These are phyloP conservation scores for Metellina segmentata DNA, from an alignment of 2,888 invertebrate genomes.

Conservation along the genomic window DNA sequence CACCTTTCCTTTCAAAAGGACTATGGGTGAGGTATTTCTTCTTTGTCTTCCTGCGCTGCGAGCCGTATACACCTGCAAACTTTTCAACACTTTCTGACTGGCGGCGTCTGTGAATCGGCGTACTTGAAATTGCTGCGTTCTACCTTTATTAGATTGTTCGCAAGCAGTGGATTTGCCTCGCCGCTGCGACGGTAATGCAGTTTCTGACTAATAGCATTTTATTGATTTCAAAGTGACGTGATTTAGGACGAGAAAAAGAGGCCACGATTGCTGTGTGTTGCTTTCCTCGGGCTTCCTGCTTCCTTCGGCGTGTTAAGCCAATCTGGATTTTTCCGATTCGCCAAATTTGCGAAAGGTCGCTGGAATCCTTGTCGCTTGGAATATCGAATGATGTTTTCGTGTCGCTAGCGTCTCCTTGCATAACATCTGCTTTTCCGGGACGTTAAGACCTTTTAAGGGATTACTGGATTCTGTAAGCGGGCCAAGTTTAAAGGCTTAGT, in stretches of 20 bases:
- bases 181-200: neutral
- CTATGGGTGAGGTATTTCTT: neutral
- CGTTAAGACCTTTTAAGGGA: neutral
- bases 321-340: neutral
- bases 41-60: conserved; percentile 7
- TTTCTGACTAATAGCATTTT: conserved; percentile 56
- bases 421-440: neutral
- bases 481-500: neutral
- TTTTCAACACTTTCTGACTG: conserved; percentile 45
- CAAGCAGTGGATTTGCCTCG: conserved; percentile 14
- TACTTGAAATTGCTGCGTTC: neutral
- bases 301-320: neutral
- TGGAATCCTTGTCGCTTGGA: neutral
- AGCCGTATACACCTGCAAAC: conserved; percentile 60
- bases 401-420: neutral
- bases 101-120: neutral
- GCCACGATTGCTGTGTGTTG: neutral
- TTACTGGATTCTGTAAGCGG: neutral
- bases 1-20: neutral
- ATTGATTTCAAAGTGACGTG: conserved; percentile 46
- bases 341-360: neutral
- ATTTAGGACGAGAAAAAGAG: neutral
- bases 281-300: neutral
- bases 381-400: neutral
- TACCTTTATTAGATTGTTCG: conserved; percentile 14